Evolutionary conservation across 2,888 invertebrate species (phyloP).

Genomic region (Eulithis testata): DNA sequence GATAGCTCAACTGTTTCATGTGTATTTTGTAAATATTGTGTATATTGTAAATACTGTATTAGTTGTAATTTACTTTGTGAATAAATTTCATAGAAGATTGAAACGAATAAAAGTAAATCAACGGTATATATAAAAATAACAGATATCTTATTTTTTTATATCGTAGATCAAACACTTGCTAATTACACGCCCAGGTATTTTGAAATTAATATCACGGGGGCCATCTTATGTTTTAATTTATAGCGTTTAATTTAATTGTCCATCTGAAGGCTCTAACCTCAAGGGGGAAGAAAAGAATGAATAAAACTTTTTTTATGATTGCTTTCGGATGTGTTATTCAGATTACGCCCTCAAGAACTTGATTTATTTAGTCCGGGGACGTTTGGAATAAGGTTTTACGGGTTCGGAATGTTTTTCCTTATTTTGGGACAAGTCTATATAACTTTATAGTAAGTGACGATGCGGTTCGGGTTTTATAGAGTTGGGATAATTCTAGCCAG

Average conservation of each 20-base stretch:
- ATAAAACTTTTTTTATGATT: constrained; percentile 47
- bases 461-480: constrained; percentile 2
- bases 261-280: constrained; percentile 40
- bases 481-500: background rate
- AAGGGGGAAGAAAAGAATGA: constrained; percentile 33
- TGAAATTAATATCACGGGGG: constrained; percentile 38
- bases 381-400: constrained; percentile 41
- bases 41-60: too few species aligned
- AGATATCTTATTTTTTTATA: background rate
- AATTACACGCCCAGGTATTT: constrained; percentile 24
- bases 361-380: constrained; percentile 56
- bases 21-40: too few species aligned
- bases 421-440: background rate
- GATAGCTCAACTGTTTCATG: too few species aligned
- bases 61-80: too few species aligned
- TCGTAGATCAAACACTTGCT: constrained; percentile 17
- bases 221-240: constrained; percentile 34
- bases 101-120: too few species aligned
- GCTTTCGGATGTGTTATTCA: constrained; percentile 51
- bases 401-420: constrained; percentile 8
- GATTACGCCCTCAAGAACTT: constrained; percentile 43
- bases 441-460: constrained; percentile 17
- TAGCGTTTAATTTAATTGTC: constrained; percentile 46
- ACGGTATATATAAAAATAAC: too few species aligned
- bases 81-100: too few species aligned